Base-by-base conservation (phyloP, 2,113 vertebrate species). In the Marmota flaviventris region DNA sequence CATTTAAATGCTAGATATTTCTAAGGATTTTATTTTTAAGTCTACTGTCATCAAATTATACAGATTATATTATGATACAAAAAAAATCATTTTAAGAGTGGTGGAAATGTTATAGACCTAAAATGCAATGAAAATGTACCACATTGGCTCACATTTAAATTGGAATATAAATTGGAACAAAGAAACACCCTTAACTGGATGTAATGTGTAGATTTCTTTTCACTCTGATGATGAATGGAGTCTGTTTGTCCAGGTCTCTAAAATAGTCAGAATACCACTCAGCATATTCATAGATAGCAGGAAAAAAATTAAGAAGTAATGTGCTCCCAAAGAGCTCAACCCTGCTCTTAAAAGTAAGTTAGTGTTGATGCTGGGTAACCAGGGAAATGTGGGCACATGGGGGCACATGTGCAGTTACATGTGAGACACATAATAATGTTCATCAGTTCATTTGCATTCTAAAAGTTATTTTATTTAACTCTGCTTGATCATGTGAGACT, bases 221-320 rank as follows among this genome's bases (percentile, higher is more conserved):
- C 84, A 13, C 32, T 81, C 45, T 76, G 89, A 96, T 84, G 93
- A 96, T 86, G 88, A 97, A 96, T 94, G 69, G 39, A 87, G 34
- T 63, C 8, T 14, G 34, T 42, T 10, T 86, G 17, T 70, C 39
- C 76, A 51, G 81, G 69, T 48, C 81, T 78, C 84, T 53, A 77
- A 91, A 94, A 72, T 24, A 85, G 61, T 97, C 84, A 92, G 92
- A 78, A 29, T n/a, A 91, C 91, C 85, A 77, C 9, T 0, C 0
- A 14, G 56, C 89, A 81, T 81, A 86, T 61, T 73, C 88, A 73
- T 32, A 94, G 69, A 90, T 4, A 94, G 84, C 63, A 69, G 42
- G 73, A 72, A 85, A 51, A 95, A 72, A 93, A 58, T 94, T 93
- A 97, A 91, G 63, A 91, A 78, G 11, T 58, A 95, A 91, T 8